These are phyloP conservation scores for Pelosia muscerda DNA, from an alignment of 2,888 invertebrate genomes.

Conservation along the genomic window DNA sequence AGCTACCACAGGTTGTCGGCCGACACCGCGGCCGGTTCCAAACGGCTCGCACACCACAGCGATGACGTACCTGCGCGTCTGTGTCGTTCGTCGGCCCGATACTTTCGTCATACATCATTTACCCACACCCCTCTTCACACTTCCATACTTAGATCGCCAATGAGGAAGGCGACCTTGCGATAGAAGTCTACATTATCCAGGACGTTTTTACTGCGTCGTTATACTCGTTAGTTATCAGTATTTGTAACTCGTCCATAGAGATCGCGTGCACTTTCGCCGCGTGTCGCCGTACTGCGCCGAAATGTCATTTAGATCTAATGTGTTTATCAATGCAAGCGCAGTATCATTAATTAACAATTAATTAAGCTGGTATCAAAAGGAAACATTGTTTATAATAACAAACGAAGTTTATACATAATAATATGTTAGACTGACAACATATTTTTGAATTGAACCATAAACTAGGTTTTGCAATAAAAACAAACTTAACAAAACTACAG, in stretches of 20 bases:
- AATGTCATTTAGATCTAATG: constrained; percentile 52
- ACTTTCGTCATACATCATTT: constrained; percentile 43
- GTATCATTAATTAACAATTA: not conserved
- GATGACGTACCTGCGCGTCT: constrained; percentile 74
- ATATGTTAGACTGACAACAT: not conserved
- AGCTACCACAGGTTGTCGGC: constrained; percentile 81
- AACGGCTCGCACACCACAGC: constrained; percentile 65
- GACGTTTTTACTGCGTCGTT: constrained; percentile 47
- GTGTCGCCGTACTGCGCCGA: constrained; percentile 57
- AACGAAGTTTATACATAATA: too few relatives aligned
- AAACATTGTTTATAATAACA: too few relatives aligned
- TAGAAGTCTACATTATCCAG: constrained; percentile 50
- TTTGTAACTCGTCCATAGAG: constrained; percentile 39
- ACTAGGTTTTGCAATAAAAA: too few relatives aligned
- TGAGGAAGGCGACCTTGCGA: constrained; percentile 48
- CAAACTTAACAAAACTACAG: too few relatives aligned
- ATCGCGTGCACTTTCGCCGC: constrained; percentile 62
- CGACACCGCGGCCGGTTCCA: constrained; percentile 74
- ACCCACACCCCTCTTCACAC: constrained; percentile 50
- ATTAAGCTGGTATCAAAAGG: not conserved
- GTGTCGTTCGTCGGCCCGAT: constrained; percentile 67
- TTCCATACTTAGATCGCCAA: constrained; percentile 32
- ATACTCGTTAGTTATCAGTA: constrained; percentile 53
- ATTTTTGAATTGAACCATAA: not conserved
- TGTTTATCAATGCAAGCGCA: not conserved